Evolutionary conservation across 2,113 vertebrate species (phyloP).

Genomic region (Trogon surrucura): DNA sequence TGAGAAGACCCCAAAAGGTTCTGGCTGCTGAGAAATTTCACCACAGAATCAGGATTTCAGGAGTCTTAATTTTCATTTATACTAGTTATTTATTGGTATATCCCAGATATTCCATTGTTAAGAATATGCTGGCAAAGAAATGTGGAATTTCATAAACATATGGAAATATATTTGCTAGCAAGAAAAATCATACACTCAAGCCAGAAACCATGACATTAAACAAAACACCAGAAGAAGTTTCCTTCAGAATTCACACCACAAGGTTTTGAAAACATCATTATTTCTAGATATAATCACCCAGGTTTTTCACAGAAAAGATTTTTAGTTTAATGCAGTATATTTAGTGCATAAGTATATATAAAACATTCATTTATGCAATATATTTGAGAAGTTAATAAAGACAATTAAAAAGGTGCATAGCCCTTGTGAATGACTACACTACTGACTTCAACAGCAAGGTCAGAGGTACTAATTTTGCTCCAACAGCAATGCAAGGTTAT

Average conservation of each 20-base stretch:
- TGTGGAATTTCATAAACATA: slow-evolving; percentile 42
- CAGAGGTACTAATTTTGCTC: slow-evolving; percentile 3
- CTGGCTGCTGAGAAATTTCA: neutral
- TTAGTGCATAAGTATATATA: slow-evolving; percentile 7
- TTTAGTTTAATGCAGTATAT: slow-evolving; percentile 62
- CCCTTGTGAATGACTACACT: slow-evolving; percentile 2
- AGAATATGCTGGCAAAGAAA: slow-evolving; percentile 48
- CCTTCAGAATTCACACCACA: neutral
- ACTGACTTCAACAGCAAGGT: neutral
- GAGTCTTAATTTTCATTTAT: neutral
- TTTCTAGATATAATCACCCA: neutral
- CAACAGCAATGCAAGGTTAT: neutral
- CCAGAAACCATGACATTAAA: slow-evolving; percentile 24
- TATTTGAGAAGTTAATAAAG: neutral
- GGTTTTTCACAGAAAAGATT: neutral
- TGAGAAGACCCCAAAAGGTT: neutral
- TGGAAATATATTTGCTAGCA: slow-evolving; percentile 52
- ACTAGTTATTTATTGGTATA: neutral
- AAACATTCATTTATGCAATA: slow-evolving; percentile 3
- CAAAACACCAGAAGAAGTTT: slow-evolving; percentile 1
- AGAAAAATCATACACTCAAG: slow-evolving; percentile 27
- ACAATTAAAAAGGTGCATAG: neutral
- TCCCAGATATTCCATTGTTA: slow-evolving; percentile 55
- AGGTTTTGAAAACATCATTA: slow-evolving; percentile 19
- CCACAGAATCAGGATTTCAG: neutral